Percentiles rank a stretch among this genome's conserved stretches.
These are phyloP conservation scores for Scomber scombrus DNA, from an alignment of 2,113 vertebrate genomes.

Conservation along the genomic window DNA sequence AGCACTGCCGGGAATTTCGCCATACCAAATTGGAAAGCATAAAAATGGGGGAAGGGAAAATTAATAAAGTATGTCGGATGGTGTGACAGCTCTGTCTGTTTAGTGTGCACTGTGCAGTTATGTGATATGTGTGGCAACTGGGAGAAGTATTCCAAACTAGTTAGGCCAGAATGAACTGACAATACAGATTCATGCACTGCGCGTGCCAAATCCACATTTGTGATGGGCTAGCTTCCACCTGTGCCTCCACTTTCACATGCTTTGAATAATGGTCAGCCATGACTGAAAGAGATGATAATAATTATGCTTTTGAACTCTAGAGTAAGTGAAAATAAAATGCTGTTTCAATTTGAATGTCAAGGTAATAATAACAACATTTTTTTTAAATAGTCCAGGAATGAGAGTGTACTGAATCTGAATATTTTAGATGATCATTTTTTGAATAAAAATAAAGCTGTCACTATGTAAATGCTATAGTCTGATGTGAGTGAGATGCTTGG, in stretches of 20 bases:
- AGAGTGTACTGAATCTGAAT: neutral
- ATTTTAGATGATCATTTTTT: constrained; percentile 1
- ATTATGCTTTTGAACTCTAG: constrained; percentile 14
- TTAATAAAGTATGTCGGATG: constrained; percentile 41
- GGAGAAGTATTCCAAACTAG: constrained; percentile 19
- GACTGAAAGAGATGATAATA: constrained; percentile 27
- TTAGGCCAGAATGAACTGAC: constrained; percentile 39
- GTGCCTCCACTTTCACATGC: constrained; percentile 4
- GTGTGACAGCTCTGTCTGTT: constrained; percentile 40
- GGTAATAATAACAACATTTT: neutral
- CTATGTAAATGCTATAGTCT: constrained; percentile 21
- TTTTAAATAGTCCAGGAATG: neutral
- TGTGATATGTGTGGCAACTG: constrained; percentile 32
- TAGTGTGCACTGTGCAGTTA: constrained; percentile 32
- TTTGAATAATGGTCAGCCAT: constrained; percentile 25
- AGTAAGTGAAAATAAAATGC: neutral
- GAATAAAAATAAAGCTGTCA: constrained; percentile 50
- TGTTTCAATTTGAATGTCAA: constrained; percentile 3
- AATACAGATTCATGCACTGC: constrained; percentile 2
- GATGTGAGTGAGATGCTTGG: constrained; percentile 37
- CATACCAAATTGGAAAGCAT: constrained; percentile 18
- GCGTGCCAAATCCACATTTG: constrained; percentile 33
- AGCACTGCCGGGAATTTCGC: constrained; percentile 30
- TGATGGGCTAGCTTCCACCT: constrained; percentile 38
- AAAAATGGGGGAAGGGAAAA: neutral